phyloP scores from a whole-genome alignment of 2,113 vertebrate species.

The Salvelinus namaycush region DNA sequence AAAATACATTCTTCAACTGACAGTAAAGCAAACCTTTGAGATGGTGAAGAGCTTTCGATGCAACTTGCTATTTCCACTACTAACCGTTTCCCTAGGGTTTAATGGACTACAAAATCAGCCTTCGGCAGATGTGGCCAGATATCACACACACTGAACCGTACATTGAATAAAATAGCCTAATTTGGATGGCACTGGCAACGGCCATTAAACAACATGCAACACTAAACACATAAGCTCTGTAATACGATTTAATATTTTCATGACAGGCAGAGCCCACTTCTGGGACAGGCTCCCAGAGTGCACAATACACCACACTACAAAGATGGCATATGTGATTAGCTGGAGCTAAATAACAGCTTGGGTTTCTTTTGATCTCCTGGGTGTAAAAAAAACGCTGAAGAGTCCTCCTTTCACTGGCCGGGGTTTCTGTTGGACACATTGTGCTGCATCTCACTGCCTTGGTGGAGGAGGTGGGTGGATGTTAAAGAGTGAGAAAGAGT shows the following conservation, averaged over 20 bases:
- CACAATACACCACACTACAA: not conserved
- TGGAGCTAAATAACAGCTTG: not conserved
- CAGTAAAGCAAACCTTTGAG: slow-evolving; percentile 24
- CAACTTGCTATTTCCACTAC: not conserved
- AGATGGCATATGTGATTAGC: too few relatives aligned
- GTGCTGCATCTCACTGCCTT: slow-evolving; percentile 6
- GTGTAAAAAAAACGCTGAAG: not conserved
- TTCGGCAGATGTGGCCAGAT: not conserved
- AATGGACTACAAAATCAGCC: not conserved
- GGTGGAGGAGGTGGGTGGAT: not conserved
- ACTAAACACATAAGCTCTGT: not conserved
- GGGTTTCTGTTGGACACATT: not conserved
- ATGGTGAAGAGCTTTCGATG: not conserved
- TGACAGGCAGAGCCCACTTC: not conserved
- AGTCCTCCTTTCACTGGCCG: not conserved
- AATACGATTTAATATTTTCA: not conserved
- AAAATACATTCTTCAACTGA: slow-evolving; percentile 26
- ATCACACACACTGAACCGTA: not conserved
- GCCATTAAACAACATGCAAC: not conserved
- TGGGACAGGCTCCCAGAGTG: not conserved
- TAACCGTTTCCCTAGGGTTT: not conserved
- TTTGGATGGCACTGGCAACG: not conserved
- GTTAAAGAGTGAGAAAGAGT: not conserved
- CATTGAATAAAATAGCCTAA: not conserved
- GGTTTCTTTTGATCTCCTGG: not conserved